Conservation (phyloP, 2,113 vertebrate genomes). For the Hippocampus guttulatus region DNA sequence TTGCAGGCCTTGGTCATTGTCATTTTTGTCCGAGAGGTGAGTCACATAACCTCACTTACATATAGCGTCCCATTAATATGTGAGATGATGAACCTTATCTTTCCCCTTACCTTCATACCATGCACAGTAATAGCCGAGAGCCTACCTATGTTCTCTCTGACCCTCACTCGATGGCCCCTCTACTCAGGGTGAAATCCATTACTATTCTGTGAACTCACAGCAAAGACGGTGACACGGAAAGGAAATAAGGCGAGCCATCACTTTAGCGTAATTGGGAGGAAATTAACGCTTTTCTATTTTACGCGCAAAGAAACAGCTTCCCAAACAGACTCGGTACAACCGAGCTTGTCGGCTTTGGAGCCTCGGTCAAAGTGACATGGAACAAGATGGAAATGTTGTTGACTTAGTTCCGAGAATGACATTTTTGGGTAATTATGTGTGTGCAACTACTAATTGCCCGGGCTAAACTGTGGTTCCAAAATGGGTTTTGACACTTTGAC, state of each 20-base stretch:
- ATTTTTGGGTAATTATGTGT: conserved; percentile 59
- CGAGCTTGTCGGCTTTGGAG: conserved; percentile 26
- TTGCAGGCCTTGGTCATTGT: conserved; percentile 74
- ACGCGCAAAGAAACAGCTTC: conserved; percentile 12
- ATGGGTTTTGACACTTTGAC: conserved; percentile 42
- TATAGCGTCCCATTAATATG: conserved; percentile 72
- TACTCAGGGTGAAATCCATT: conserved; percentile 65
- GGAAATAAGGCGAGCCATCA: conserved; percentile 49
- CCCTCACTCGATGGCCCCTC: conserved; percentile 53
- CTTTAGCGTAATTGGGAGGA: conserved; percentile 37
- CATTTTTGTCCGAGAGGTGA: conserved; percentile 76
- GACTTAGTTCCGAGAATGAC: conserved; percentile 51
- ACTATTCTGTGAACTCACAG: conserved; percentile 64
- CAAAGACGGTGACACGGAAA: conserved; percentile 54
- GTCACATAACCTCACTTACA: conserved; percentile 71
- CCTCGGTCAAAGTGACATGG: conserved; percentile 59
- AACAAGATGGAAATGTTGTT: conserved; percentile 53
- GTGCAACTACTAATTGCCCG: conserved; percentile 63
- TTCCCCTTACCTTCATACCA: conserved; percentile 67
- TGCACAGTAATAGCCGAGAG: conserved; percentile 61
- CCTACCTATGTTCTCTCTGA: conserved; percentile 62
- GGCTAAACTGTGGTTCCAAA: conserved; percentile 55
- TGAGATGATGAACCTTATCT: conserved; percentile 70
- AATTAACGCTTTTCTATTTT: conserved; percentile 9
- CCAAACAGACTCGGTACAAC: conserved; percentile 27